phyloP scores from a whole-genome alignment of 2,113 vertebrate genomes.

The Gobiocypris rarus region DNA sequence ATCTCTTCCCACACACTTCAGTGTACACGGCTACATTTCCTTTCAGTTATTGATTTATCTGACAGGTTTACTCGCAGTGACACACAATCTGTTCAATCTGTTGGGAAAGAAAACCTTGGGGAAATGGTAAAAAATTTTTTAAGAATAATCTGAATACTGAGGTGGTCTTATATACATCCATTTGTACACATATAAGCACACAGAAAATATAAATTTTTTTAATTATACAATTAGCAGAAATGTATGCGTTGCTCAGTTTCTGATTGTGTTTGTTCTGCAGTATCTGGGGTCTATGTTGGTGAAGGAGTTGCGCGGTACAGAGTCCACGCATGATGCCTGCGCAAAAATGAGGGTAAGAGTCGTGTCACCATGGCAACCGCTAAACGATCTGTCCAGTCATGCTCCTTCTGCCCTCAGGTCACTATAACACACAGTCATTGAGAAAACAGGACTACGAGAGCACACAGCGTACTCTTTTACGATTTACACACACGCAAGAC shows the following conservation, averaged over 20 bases:
- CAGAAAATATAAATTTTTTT: not conserved
- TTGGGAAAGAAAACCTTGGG: not conserved
- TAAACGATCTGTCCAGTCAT: conserved; percentile 31
- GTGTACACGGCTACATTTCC: not conserved
- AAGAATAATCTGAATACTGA: too few relatives aligned
- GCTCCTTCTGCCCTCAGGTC: not conserved
- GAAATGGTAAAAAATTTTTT: too few relatives aligned
- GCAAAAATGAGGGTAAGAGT: conserved; percentile 98
- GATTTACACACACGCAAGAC: not conserved
- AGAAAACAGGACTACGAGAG: not conserved
- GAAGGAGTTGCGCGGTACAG: conserved; percentile 96
- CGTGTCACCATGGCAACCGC: not conserved
- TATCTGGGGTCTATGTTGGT: conserved; percentile 99
- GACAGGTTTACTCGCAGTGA: not conserved
- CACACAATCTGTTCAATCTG: not conserved
- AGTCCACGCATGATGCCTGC: conserved; percentile 98
- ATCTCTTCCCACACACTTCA: conserved; percentile 1
- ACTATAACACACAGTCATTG: conserved; percentile 8
- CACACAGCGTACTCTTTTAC: too few relatives aligned
- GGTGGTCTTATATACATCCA: too few relatives aligned
- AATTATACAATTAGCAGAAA: not conserved
- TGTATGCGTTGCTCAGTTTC: not conserved
- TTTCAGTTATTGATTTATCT: conserved; percentile 1
- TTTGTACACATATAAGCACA: too few relatives aligned
- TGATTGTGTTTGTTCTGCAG: conserved; percentile 69